These are phyloP conservation scores for Sminthurides bifidus DNA, from an alignment of 1,140 invertebrate species.

Conservation along the genomic window DNA sequence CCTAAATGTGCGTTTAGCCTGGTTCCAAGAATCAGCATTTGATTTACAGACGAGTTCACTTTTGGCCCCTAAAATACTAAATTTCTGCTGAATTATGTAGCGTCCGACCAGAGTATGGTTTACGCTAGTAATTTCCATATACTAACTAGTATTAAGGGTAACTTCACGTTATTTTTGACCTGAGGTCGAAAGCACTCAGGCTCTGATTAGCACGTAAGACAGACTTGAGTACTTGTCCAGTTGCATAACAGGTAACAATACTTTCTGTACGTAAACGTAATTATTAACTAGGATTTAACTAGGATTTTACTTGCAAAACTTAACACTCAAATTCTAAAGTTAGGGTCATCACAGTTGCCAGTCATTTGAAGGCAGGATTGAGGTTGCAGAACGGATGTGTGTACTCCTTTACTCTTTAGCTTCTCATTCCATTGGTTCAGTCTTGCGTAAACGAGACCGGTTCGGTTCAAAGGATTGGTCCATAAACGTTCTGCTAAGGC, in stretches of 20 bases:
- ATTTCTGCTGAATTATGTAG: no score
- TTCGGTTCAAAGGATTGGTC: constrained; percentile 10
- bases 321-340: not conserved
- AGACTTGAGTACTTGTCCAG: no score
- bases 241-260: not conserved
- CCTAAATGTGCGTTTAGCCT: no score
- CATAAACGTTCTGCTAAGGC: constrained; percentile 22
- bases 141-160: no score
- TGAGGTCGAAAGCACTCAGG: no score
- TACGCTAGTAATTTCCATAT: no score
- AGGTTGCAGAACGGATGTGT: constrained; percentile 31
- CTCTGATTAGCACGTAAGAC: no score
- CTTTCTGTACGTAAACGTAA: not conserved
- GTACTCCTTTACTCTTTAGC: constrained; percentile 31
- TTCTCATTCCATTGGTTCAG: constrained; percentile 33
- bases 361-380: constrained; percentile 51
- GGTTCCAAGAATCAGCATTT: no score
- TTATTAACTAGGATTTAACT: not conserved
- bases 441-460: constrained; percentile 23
- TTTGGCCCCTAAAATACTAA: no score
- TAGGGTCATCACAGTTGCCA: constrained; percentile 3
- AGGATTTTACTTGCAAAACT: not conserved
- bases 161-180: no score
- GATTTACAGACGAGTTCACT: no score
- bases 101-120: no score